A percentile compares a stretch with the other conserved stretches of the same genome.
phyloP scores from a whole-genome alignment of 2,797 vertebrate species.

The Myotis vivesi region DNA sequence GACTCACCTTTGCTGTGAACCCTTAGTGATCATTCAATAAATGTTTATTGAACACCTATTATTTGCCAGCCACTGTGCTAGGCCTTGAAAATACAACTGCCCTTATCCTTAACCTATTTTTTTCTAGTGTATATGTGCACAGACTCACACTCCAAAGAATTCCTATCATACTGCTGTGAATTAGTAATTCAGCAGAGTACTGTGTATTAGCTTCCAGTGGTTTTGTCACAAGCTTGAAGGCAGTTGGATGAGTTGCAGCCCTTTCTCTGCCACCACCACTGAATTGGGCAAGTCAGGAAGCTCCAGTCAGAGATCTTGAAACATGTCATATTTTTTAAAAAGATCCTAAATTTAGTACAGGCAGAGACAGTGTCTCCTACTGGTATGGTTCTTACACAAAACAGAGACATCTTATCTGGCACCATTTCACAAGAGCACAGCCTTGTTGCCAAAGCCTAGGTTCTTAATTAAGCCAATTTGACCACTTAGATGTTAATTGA shows the following conservation, averaged over 20 bases:
- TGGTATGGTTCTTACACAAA: neutral
- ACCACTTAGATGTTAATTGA: neutral
- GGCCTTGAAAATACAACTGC: neutral
- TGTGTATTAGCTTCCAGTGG: neutral
- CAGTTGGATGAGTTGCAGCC: neutral
- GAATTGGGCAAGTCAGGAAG: neutral
- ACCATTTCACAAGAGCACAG: neutral
- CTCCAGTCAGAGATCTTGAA: neutral
- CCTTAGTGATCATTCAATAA: neutral
- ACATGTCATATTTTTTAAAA: neutral
- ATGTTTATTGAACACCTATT: neutral
- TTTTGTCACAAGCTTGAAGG: neutral
- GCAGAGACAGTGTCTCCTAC: neutral
- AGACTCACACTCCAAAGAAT: neutral
- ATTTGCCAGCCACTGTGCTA: neutral
- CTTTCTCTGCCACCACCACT: neutral
- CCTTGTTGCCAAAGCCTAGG: neutral
- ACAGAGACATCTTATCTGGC: neutral
- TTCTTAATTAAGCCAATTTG: neutral
- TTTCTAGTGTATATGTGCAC: neutral
- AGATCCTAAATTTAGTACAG: neutral
- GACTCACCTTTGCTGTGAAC: neutral
- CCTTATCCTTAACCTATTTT: neutral
- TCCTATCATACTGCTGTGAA: neutral
- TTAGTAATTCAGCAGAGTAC: neutral